Evolutionary conservation across 1,140 invertebrate genomes (phyloP), one percentile per base, ranked within the genome.

Genomic region (Colletes latitarsis): DNA sequence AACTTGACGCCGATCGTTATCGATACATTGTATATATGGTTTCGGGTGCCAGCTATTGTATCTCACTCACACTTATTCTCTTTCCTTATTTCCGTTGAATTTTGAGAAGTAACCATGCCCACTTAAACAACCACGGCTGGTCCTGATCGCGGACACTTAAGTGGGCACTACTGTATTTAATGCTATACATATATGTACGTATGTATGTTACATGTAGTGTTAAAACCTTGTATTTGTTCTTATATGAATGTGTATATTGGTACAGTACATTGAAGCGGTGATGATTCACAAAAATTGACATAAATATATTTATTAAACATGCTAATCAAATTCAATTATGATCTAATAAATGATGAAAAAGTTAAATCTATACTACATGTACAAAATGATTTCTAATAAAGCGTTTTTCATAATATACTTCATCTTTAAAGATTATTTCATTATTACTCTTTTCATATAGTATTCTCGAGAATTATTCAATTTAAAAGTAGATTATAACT

Each of bases 221-320:
- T 52, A 69, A 30, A 70, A 41, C 70, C 5, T 19, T 21, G 41
- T 52, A 62, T 49, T 14, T 57, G 9, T 70, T 19, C 43, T n/a
- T 17, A 39, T 49, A 15, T 67, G 46, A 55, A 39, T 41, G 8
- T 60, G 43, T 14, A n/a, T 8, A 76, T 76, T 55, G 60, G 1
- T 74, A 81, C 86, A 88, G 87, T 85, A 76, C 88, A 88, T 89
- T 86, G 57, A 88, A 89, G 88, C 88, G 87, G 87, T 82, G 58
- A 70, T 67, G 15, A 6, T 73, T 9, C 52, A 64, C 57, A 53
- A 62, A 30, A 30, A 30, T 30, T 30, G 30, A 2, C 30, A 30
- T 30, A 81, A 49, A 69, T 30, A 52, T 19, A 62, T 73, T 68
- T 63, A 4, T 46, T 14, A 74, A 12, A 41, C 64, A 63, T 6